These are phyloP conservation scores for Teleopsis dalmanni DNA, from an alignment of 1,140 invertebrate genomes.

Conservation along the genomic window DNA sequence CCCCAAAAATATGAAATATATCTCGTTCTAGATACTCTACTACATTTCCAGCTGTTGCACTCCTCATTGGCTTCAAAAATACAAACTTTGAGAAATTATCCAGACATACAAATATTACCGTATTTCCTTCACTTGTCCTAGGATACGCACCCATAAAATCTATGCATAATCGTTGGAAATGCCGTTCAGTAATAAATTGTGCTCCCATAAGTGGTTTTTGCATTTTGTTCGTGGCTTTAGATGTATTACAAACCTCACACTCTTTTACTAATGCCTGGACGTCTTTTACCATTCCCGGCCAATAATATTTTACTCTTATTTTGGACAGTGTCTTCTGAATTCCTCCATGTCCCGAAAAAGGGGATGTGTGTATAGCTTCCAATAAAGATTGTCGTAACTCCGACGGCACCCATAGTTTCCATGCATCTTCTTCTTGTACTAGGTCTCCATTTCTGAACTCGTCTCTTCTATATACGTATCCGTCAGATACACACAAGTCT, in stretches of 20 bases:
- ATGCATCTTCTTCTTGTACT: not conserved
- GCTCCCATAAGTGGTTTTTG: slow-evolving; percentile 5
- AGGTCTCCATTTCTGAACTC: not conserved
- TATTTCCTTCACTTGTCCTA: slow-evolving; percentile 9
- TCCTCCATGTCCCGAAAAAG: slow-evolving; percentile 2
- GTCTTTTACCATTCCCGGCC: slow-evolving; percentile 4
- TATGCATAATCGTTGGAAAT: slow-evolving; percentile 14
- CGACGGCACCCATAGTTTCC: slow-evolving; percentile 3
- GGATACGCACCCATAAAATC: slow-evolving; percentile 16
- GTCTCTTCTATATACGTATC: not conserved
- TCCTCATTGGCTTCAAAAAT: slow-evolving; percentile 14
- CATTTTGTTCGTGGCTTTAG: slow-evolving; percentile 1
- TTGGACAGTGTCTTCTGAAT: slow-evolving; percentile 2
- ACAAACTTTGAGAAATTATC: slow-evolving; percentile 16
- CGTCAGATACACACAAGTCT: not conserved
- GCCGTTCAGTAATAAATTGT: not conserved
- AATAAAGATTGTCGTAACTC: not conserved
- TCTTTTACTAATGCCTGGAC: not conserved
- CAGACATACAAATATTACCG: slow-evolving; percentile 11
- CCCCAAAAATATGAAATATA: slow-evolving; percentile 13
- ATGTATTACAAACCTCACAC: slow-evolving; percentile 6
- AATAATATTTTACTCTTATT: slow-evolving; percentile 2
- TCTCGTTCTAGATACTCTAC: slow-evolving; percentile 9
- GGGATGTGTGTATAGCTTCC: not conserved
- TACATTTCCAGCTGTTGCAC: slow-evolving; percentile 10